Evolutionary conservation across 1,140 invertebrate genomes (phyloP).

Genomic region (Leptinotarsa defecta): DNA sequence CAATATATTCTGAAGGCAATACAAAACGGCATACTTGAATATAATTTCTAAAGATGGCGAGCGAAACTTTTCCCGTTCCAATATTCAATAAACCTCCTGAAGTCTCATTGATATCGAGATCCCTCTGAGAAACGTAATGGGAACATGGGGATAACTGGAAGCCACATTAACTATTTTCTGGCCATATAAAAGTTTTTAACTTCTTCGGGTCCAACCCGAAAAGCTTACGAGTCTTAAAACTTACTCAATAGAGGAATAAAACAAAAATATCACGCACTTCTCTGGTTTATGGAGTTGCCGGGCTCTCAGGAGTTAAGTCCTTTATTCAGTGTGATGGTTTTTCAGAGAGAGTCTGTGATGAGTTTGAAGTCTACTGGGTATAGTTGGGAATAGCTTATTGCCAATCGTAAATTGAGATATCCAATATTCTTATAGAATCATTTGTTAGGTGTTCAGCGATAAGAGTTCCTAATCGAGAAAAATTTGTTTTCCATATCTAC

Average conservation of each 20-base stretch:
- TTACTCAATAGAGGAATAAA: neutral
- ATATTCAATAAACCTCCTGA: neutral
- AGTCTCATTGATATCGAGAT: neutral
- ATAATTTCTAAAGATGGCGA: neutral
- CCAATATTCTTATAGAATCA: no score
- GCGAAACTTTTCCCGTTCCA: neutral
- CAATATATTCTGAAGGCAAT: no score
- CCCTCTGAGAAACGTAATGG: neutral
- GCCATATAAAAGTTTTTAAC: neutral
- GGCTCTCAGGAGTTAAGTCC: neutral
- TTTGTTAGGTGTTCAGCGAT: no score
- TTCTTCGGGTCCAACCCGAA: neutral
- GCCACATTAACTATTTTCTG: neutral
- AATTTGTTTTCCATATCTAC: no score
- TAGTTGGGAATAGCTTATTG: no score
- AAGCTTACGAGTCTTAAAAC: neutral
- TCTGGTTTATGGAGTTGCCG: neutral
- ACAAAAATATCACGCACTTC: neutral
- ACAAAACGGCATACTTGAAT: no score
- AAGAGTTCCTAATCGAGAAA: no score
- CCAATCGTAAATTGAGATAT: no score
- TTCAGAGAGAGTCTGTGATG: no score
- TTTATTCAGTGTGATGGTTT: no score
- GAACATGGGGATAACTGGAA: neutral
- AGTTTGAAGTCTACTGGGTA: no score